phyloP scores from a whole-genome alignment of 2,797 vertebrate species.

The Hippoglossus hippoglossus region DNA sequence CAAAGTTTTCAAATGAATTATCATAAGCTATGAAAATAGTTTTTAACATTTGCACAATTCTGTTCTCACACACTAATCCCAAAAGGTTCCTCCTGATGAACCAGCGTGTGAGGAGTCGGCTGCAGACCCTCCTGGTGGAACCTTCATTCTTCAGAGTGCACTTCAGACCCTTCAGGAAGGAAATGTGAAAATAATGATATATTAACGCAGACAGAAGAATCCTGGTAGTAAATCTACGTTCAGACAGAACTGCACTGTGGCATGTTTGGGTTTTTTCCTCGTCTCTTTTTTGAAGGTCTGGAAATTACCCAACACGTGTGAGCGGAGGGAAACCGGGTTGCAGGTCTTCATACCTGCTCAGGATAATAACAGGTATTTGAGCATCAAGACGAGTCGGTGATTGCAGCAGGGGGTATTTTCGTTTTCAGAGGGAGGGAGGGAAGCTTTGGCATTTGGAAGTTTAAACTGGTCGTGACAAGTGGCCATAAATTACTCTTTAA shows the following conservation, averaged over 20 bases:
- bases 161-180: slow-evolving; percentile 35
- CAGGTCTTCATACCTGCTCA: slow-evolving; percentile 65
- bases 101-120: too few relatives aligned
- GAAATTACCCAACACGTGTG: slow-evolving; percentile 60
- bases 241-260: neutral
- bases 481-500: slow-evolving; percentile 57
- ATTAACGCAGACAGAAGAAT: slow-evolving; percentile 49
- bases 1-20: too few relatives aligned
- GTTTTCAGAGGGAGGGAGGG: slow-evolving; percentile 13
- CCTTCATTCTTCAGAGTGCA: neutral
- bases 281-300: slow-evolving; percentile 37
- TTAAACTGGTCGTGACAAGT: slow-evolving; percentile 70
- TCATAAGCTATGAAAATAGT: too few relatives aligned
- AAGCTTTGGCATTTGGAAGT: slow-evolving; percentile 47
- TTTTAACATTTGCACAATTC: too few relatives aligned
- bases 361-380: slow-evolving; percentile 76
- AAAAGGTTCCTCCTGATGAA: too few relatives aligned
- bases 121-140: too few relatives aligned
- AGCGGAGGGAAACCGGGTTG: slow-evolving; percentile 39
- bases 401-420: slow-evolving; percentile 57
- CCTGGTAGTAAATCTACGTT: slow-evolving; percentile 43
- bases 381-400: slow-evolving; percentile 53
- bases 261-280: slow-evolving; percentile 35
- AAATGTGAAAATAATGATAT: slow-evolving; percentile 72
- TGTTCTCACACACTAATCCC: too few relatives aligned